phyloP scores from a whole-genome alignment of 2,888 invertebrate genomes.

The Drosophila niveifrons region DNA sequence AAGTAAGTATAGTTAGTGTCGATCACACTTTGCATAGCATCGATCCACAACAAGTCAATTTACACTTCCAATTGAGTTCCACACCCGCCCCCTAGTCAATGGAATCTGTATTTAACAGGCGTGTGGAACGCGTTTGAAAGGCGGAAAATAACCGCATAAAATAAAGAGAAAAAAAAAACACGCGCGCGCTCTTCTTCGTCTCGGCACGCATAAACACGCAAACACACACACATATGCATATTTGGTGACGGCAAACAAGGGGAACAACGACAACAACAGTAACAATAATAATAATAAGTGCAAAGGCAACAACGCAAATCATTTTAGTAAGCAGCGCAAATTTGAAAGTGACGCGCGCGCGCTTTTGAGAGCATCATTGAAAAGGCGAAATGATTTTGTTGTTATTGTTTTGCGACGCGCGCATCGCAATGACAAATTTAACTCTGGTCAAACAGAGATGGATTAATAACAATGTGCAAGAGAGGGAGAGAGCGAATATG shows the following conservation, averaged over 20 bases:
- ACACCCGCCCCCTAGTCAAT: background rate
- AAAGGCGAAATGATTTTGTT: constrained; percentile 57
- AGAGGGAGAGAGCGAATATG: constrained; percentile 10
- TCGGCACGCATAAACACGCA: constrained; percentile 4
- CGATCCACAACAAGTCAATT: constrained; percentile 9
- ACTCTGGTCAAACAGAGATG: constrained; percentile 1
- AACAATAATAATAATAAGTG: constrained; percentile 14
- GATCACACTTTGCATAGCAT: background rate
- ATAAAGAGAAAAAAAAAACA: constrained; percentile 29
- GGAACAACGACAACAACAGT: constrained; percentile 14
- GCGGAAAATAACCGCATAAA: constrained; percentile 50
- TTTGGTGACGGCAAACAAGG: constrained; percentile 34
- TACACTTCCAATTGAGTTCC: constrained; percentile 14
- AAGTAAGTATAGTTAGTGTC: too few species aligned
- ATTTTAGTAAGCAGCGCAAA: constrained; percentile 23
- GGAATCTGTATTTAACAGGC: constrained; percentile 2
- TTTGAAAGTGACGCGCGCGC: constrained; percentile 57
- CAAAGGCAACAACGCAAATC: constrained; percentile 32
- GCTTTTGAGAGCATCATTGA: constrained; percentile 22
- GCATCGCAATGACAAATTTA: constrained; percentile 61
- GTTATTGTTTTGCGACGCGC: constrained; percentile 73
- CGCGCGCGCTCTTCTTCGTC: constrained; percentile 23
- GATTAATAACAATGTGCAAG: background rate
- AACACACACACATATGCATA: background rate
- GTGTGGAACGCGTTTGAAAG: constrained; percentile 40